A percentile compares a stretch with the other conserved stretches of the same genome.
These are phyloP conservation scores for Trypoxylon attenuatum DNA, from an alignment of 2,888 invertebrate species.

Conservation along the genomic window DNA sequence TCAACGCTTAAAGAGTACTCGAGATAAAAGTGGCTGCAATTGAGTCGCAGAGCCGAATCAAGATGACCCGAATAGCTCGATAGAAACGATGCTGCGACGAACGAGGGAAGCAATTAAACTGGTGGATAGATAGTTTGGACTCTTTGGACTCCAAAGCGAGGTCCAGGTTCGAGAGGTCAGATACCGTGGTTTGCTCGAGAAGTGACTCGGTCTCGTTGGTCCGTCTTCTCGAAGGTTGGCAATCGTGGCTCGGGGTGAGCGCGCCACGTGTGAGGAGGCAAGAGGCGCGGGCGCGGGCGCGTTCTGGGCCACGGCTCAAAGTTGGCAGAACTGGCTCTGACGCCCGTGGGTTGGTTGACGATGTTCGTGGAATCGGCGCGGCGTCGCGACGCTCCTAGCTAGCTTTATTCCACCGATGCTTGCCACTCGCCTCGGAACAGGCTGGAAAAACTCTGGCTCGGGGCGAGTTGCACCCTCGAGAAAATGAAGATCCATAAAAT, in stretches of 20 bases:
- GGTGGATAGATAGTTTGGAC: no score
- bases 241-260: conserved; percentile 38
- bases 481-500: background rate
- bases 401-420: no score
- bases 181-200: background rate
- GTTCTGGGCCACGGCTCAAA: conserved; percentile 28
- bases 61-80: no score
- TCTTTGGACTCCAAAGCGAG: no score
- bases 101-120: no score
- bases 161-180: no score
- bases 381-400: conserved; percentile 9
- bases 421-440: background rate
- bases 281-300: conserved; percentile 29
- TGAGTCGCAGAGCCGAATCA: no score
- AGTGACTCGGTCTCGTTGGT: background rate
- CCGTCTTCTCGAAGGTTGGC: no score
- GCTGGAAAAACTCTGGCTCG: background rate
- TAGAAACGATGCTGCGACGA: no score
- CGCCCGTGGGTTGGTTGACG: conserved; percentile 37
- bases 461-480: background rate
- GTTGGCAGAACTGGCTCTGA: conserved; percentile 63
- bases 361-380: conserved; percentile 26
- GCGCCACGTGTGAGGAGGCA: conserved; percentile 62
- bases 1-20: no score
- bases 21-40: no score